Evolutionary conservation across 2,113 vertebrate species (phyloP).

Genomic region (Austrofundulus limnaeus): DNA sequence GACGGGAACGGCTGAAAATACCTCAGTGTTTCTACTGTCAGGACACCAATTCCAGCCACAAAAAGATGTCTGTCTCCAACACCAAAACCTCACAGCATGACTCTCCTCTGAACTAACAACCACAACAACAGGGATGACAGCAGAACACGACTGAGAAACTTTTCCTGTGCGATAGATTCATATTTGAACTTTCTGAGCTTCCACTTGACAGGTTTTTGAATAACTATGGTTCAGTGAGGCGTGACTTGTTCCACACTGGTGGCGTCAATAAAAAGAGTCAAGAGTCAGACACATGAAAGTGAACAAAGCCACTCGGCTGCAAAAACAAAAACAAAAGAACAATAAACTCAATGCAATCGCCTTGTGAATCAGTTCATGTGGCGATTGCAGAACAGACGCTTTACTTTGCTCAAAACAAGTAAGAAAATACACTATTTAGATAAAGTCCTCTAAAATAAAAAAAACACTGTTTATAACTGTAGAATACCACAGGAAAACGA

Average conservation of each 20-base stretch:
- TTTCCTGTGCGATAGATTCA: conserved; percentile 11
- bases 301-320: conserved; percentile 2
- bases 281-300: conserved; percentile 3
- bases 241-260: conserved; percentile 13
- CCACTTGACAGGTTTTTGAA: conserved; percentile 5
- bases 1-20: conserved; percentile 32
- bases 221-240: conserved; percentile 23
- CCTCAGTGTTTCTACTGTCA: conserved; percentile 15
- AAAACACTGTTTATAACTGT: not conserved
- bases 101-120: conserved; percentile 44
- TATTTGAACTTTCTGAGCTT: not conserved
- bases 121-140: conserved; percentile 20
- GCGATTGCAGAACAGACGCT: conserved; percentile 18
- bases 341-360: conserved; percentile 21
- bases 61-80: conserved; percentile 29
- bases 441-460: not conserved
- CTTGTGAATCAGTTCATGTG: conserved; percentile 30
- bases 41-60: conserved; percentile 31
- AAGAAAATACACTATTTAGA: conserved; percentile 8
- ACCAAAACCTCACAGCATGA: conserved; percentile 53
- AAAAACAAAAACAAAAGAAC: conserved; percentile 25
- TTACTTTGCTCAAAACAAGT: conserved; percentile 15
- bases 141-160: conserved; percentile 12
- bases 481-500: not conserved
- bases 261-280: conserved; percentile 3